Base-by-base conservation (phyloP, 2,888 invertebrate species). In the Drosophila crucigera region DNA sequence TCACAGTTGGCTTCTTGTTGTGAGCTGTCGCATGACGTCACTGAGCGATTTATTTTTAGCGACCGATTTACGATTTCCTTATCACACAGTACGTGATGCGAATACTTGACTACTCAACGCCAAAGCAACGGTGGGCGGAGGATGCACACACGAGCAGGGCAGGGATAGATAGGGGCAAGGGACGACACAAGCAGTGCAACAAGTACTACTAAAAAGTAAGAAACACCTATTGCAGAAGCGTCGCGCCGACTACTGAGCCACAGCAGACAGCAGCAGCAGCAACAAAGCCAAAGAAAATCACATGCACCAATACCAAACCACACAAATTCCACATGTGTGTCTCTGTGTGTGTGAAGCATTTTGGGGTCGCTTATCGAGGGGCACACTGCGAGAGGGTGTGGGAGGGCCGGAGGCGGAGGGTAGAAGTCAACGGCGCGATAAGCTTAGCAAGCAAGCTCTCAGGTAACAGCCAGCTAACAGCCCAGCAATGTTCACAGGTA, bases 311-410 rank as follows among this genome's bases (percentile, higher is more conserved):
- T 30, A 76, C 61, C 30, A 49, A 2, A 5, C 25, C 54, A 69
- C 19, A 58, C 9, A 58, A n/a, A 35, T 43, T 39, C 33, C 35
- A 28, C n/a, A n/a, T 33, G 28, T 50, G 33, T 35, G 54, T 47
- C 22, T 58, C 22, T 60, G 55, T 30, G 37, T 47, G 35, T 69
- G 43, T 33, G 39, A 52, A 64, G 28, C 60, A 71, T 76, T 79
- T 73, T 77, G 53, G 62, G 73, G 63, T 67, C 68, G 67, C 83
- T 90, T 85, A 86, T 88, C 90, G 61, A 62, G 47, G n/a, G 52
- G 61, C 43, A 54, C 49, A 71, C 16, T 37, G 22, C 50, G 30
- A 39, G 58, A 4, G 52, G 11, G 37, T 30, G 33, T 11, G 62
- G 54, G 30, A 41, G 31, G 53, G 11, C 7, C n/a, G n/a, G 25